Evolutionary conservation across 1,140 invertebrate genomes (phyloP).

Genomic region (Macrotrachela quadricornifera): DNA sequence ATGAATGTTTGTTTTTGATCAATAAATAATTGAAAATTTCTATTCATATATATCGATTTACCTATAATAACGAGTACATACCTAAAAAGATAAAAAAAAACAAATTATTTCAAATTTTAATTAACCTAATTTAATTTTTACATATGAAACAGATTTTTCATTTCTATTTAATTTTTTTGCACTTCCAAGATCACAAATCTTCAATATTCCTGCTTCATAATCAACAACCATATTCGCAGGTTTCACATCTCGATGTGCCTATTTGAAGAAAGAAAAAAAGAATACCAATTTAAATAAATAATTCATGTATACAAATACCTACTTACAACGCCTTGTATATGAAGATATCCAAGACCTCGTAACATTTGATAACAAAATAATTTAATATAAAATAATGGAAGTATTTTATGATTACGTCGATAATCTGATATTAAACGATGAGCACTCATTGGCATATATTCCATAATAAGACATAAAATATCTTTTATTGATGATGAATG

Average conservation of each 20-base stretch:
- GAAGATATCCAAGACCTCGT: constrained; percentile 92
- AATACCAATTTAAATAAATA: constrained; percentile 80
- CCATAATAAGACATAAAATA: constrained; percentile 96
- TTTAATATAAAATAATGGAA: constrained; percentile 98
- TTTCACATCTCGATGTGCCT: constrained; percentile 56
- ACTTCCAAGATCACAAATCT: constrained; percentile 90
- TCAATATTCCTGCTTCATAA: constrained; percentile 83
- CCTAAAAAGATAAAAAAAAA: no score
- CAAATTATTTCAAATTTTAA: constrained; percentile 82
- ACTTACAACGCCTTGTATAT: constrained; percentile 87
- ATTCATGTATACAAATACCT: constrained; percentile 88
- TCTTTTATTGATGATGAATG: constrained; percentile 99
- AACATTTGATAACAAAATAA: constrained; percentile 99
- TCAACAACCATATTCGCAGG: constrained; percentile 91
- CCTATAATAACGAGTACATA: constrained; percentile 94
- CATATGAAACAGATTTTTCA: constrained; percentile 7
- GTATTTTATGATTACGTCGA: constrained; percentile 86
- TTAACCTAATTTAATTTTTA: constrained; percentile 38
- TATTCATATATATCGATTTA: constrained; percentile 97
- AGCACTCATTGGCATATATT: constrained; percentile 98
- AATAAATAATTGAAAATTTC: constrained; percentile 91
- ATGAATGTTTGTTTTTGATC: constrained; percentile 36
- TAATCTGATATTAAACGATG: constrained; percentile 98
- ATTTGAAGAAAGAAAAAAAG: no score
- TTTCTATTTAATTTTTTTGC: constrained; percentile 13